phyloP scores from a whole-genome alignment of 2,888 invertebrate genomes.

The Lasioglossum leucozonium region DNA sequence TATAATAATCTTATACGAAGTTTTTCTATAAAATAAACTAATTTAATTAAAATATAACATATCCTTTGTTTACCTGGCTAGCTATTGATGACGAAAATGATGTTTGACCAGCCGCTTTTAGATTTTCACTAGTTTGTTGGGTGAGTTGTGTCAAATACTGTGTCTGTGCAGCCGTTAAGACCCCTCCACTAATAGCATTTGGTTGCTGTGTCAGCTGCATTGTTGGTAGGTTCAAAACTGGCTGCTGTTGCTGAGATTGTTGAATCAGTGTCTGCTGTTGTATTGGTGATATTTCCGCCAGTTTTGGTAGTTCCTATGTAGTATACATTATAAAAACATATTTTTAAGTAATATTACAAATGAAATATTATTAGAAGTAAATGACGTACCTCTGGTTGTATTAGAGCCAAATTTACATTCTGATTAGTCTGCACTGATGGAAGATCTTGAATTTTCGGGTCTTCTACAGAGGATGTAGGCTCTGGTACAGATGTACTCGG shows the following conservation, averaged over 20 bases:
- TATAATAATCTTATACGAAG: slow-evolving; percentile 3
- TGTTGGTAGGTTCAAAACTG: slow-evolving; percentile 78
- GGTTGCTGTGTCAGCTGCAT: slow-evolving; percentile 83
- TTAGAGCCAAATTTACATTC: slow-evolving; percentile 71
- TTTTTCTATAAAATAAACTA: slow-evolving; percentile 47
- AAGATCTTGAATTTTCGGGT: slow-evolving; percentile 74
- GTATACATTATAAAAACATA: background rate
- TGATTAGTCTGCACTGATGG: slow-evolving; percentile 73
- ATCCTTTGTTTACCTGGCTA: slow-evolving; percentile 74
- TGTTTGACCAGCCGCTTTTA: slow-evolving; percentile 85
- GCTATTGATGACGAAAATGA: slow-evolving; percentile 79
- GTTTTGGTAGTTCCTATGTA: slow-evolving; percentile 76
- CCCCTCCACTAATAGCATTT: slow-evolving; percentile 82
- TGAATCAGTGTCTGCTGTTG: slow-evolving; percentile 85
- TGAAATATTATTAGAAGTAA: slow-evolving; percentile 25
- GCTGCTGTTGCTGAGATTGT: slow-evolving; percentile 79
- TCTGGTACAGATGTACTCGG: slow-evolving; percentile 86
- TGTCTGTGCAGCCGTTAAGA: slow-evolving; percentile 86
- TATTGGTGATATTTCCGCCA: slow-evolving; percentile 78
- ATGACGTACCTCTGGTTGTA: slow-evolving; percentile 76
- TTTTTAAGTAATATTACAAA: slow-evolving; percentile 26
- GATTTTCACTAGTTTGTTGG: slow-evolving; percentile 86
- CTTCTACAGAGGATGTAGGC: slow-evolving; percentile 66
- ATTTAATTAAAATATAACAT: background rate
- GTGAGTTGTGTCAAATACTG: slow-evolving; percentile 87